Conservation (phyloP, 64 coral and sea anemone genomes). For the Platygyra sinensis region DNA sequence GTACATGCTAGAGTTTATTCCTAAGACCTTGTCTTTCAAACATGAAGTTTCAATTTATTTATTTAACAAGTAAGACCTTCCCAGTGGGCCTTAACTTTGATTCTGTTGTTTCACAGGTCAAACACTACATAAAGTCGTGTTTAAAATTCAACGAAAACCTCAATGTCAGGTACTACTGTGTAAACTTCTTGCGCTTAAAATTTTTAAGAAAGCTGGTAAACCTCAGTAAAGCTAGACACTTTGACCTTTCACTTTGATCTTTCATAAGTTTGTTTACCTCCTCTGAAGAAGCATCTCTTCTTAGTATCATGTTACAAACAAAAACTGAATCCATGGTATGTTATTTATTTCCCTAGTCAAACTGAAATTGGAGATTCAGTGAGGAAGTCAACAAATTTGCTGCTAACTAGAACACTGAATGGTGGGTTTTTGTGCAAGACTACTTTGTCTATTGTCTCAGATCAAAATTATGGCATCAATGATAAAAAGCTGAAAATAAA, state of each 20-base stretch:
- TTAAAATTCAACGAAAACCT: constrained; percentile 97
- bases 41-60: too few relatives aligned
- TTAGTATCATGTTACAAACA: background rate
- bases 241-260: too few relatives aligned
- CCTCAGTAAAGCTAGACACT: too few relatives aligned
- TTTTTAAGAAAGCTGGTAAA: background rate
- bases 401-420: constrained; percentile 87
- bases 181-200: background rate
- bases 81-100: background rate
- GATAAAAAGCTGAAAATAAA: background rate
- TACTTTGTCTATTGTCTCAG: background rate
- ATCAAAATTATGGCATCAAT: background rate
- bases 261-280: too few relatives aligned
- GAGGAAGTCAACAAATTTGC: constrained; percentile 94
- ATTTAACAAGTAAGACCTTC: background rate
- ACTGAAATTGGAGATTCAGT: constrained; percentile 99
- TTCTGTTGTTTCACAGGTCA: constrained; percentile 68
- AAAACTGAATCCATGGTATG: background rate
- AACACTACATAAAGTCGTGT: constrained; percentile 83
- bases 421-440: constrained; percentile 18
- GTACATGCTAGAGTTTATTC: constrained; percentile 8
- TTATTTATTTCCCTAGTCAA: constrained; percentile 64
- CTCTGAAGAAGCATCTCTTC: too few relatives aligned
- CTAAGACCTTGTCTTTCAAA: too few relatives aligned
- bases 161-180: constrained; percentile 81